Base-by-base conservation (phyloP, 2,797 vertebrate genomes). In the Lagocephalus sceleratus region DNA sequence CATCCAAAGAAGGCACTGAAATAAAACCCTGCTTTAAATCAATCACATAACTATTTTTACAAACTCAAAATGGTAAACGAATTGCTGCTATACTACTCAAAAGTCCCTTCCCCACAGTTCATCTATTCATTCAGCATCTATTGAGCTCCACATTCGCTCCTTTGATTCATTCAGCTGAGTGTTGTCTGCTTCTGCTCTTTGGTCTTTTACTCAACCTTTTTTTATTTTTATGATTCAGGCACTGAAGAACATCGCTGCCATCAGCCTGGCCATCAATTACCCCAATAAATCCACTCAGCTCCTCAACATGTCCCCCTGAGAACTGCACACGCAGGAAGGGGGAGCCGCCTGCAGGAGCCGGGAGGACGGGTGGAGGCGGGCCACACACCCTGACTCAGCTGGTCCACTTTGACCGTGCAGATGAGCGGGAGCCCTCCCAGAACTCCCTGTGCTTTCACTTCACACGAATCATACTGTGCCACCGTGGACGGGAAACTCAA, bases 181-280 rank as follows among this genome's bases (percentile, higher is more conserved):
- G 58, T 51, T 52, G 25, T 57, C 14, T 57, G 20, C 6, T 42
- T n/a, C 9, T 9, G 6, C 50, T 51, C 19, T 26, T 53, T 21
- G 59, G 29, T 46, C 5, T 55, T 51, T 51, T 20, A 50, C 53
- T 59, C 59, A 63, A 41, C 23, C 54, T 25, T 70, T 32, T 6
- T 20, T 12, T 6, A 11, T 20, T 11, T 20, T 16, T 53, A 58
- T 78, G 42, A 19, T 80, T 20, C 78, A 98, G 97, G 95, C 94
- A 72, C 91, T 99, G 88, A 96, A 92, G 90, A 99, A 98, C 89
- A 94, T 99, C 60, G 94, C 95, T 66, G 96, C 96, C 83, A 96
- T 98, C 91, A 98, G 96, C 89, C 91, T 98, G 88, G 95, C 96
- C 66, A 98, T 99, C 91, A 94, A 93, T 91, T 97, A 98, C 72